A percentile compares a stretch with the other conserved stretches of the same genome.
Evolutionary conservation across 2,797 vertebrate species (phyloP).

Genomic region (Paedocypris micromegethes): DNA sequence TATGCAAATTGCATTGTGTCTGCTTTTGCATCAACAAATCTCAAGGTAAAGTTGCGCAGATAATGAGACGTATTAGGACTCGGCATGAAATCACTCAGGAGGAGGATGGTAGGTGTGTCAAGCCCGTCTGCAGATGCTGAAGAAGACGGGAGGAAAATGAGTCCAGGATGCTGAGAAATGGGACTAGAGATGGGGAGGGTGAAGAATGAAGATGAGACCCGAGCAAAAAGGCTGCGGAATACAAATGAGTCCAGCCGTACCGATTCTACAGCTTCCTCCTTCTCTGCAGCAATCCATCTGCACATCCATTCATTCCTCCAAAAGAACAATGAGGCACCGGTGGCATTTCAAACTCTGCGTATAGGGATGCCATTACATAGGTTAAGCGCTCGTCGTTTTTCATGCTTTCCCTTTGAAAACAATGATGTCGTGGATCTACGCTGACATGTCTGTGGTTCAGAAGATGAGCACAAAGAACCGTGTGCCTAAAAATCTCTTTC

Average conservation of each 20-base stretch:
- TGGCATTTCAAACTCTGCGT: too few relatives aligned
- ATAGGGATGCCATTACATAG: too few relatives aligned
- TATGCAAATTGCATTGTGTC: conserved; percentile 57
- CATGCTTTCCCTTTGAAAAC: too few relatives aligned
- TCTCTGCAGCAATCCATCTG: neutral
- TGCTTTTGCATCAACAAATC: conserved; percentile 56
- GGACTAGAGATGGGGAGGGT: conserved; percentile 1
- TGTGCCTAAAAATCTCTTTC: too few relatives aligned
- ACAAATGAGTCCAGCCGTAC: neutral
- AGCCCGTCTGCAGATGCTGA: conserved; percentile 18
- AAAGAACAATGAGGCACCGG: too few relatives aligned
- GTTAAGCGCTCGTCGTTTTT: too few relatives aligned
- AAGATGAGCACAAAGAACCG: too few relatives aligned
- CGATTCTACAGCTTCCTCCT: neutral
- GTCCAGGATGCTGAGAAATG: conserved; percentile 8
- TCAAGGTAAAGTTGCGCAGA: conserved; percentile 54
- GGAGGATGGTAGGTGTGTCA: conserved; percentile 1
- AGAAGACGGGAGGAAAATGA: conserved; percentile 22
- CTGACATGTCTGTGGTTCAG: too few relatives aligned
- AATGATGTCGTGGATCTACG: too few relatives aligned
- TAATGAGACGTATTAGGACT: conserved; percentile 53
- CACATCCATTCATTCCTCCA: too few relatives aligned
- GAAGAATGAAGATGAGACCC: conserved; percentile 13
- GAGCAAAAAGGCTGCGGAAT: neutral
- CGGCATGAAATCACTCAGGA: conserved; percentile 40